Evolutionary conservation across 2,888 invertebrate genomes (phyloP).

Genomic region (Sarcophaga carnaria): DNA sequence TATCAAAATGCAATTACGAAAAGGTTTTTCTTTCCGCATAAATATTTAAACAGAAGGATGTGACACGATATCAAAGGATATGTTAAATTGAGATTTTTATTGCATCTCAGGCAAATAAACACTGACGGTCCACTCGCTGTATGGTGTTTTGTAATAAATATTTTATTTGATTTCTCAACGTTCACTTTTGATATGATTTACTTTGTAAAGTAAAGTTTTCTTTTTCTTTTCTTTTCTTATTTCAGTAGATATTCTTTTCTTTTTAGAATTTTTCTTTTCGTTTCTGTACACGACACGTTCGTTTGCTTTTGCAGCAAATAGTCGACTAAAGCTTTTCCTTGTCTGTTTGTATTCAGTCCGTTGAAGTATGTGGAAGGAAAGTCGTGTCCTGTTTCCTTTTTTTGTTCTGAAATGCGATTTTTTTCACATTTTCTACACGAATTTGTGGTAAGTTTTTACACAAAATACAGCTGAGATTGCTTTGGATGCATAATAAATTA

Average conservation of each 20-base stretch:
- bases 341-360: slow-evolving; percentile 29
- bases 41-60: not conserved
- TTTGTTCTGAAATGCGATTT: too few relatives aligned
- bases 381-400: slow-evolving; percentile 7
- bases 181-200: not conserved
- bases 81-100: not conserved
- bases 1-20: not conserved
- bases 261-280: slow-evolving; percentile 6
- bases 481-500: slow-evolving; percentile 55
- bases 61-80: not conserved
- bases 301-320: slow-evolving; percentile 57
- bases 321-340: slow-evolving; percentile 61
- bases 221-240: not conserved
- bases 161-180: not conserved
- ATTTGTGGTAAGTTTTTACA: slow-evolving; percentile 60
- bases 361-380: not conserved
- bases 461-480: slow-evolving; percentile 42
- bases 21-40: not conserved
- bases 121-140: not conserved
- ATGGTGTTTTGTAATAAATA: not conserved
- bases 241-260: not conserved
- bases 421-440: slow-evolving; percentile 35
- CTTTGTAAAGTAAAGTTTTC: not conserved
- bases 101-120: slow-evolving; percentile 1
- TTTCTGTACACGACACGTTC: slow-evolving; percentile 53